These are phyloP conservation scores for Hapalemur alaotrensis DNA, from an alignment of 2,797 vertebrate species.

Conservation along the genomic window DNA sequence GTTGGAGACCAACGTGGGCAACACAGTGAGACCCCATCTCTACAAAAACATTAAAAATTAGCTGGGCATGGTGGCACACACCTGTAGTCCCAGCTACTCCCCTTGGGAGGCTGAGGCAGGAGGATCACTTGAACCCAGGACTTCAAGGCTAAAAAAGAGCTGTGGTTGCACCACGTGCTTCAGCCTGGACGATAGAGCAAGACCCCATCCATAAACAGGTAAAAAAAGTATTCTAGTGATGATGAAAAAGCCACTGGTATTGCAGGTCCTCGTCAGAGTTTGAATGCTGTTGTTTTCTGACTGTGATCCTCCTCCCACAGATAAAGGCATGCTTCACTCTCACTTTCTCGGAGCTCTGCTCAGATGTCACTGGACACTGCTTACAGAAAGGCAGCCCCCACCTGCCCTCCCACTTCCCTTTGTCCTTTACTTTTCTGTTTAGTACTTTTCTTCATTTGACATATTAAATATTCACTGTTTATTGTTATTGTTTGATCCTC, in stretches of 20 bases:
- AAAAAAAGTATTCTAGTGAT: background rate
- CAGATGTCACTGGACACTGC: background rate
- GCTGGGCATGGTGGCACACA: fast-evolving
- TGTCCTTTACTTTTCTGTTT: background rate
- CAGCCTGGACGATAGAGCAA: background rate
- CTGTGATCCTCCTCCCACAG: background rate
- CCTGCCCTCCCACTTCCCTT: background rate
- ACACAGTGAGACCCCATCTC: no score
- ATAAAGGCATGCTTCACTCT: background rate
- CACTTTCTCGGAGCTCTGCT: background rate
- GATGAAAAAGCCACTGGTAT: background rate
- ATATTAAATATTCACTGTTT: background rate
- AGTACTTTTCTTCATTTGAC: background rate
- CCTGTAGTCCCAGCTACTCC: background rate
- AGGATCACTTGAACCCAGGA: background rate
- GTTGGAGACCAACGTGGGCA: no score
- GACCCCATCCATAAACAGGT: background rate
- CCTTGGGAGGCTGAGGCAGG: background rate
- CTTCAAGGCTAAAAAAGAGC: background rate
- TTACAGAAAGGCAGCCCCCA: background rate
- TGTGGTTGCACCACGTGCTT: background rate
- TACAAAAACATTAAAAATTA: background rate
- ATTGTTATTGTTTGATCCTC: background rate
- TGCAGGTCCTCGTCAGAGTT: background rate
- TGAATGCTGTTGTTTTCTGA: background rate